Conservation (phyloP, 2,888 invertebrate genomes). For the Himalopsyche anomala region DNA sequence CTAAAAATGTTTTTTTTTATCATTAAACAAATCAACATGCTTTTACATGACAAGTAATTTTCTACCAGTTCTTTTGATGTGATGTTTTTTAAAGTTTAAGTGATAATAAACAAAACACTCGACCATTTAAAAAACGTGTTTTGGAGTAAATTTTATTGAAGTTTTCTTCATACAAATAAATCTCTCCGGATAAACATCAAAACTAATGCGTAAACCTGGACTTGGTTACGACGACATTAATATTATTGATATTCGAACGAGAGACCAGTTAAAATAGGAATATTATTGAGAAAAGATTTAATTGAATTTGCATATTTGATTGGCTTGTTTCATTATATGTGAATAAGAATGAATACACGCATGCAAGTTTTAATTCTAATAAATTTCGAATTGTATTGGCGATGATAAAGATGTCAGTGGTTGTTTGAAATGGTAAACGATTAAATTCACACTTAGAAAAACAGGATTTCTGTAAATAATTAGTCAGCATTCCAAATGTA, state of each 20-base stretch:
- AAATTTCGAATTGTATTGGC: not conserved
- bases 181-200: constrained; percentile 16
- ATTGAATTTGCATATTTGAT: constrained; percentile 19
- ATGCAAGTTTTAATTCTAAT: not conserved
- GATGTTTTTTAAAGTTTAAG: not conserved
- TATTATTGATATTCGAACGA: constrained; percentile 4
- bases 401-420: not conserved
- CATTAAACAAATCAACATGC: too few species aligned
- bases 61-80: not conserved
- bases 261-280: not conserved
- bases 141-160: constrained; percentile 9
- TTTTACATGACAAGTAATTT: not conserved
- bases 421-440: too few species aligned
- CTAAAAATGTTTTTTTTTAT: too few species aligned
- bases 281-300: not conserved
- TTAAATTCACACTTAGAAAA: too few species aligned
- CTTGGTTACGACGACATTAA: not conserved
- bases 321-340: not conserved
- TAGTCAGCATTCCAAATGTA: too few species aligned
- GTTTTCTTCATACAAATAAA: not conserved
- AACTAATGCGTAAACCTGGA: constrained; percentile 23
- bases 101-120: constrained; percentile 9
- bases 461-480: too few species aligned
- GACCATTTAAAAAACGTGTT: not conserved
- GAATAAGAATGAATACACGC: not conserved